Conservation (phyloP, 1,140 invertebrate genomes). For the Cherax quadricarinatus region DNA sequence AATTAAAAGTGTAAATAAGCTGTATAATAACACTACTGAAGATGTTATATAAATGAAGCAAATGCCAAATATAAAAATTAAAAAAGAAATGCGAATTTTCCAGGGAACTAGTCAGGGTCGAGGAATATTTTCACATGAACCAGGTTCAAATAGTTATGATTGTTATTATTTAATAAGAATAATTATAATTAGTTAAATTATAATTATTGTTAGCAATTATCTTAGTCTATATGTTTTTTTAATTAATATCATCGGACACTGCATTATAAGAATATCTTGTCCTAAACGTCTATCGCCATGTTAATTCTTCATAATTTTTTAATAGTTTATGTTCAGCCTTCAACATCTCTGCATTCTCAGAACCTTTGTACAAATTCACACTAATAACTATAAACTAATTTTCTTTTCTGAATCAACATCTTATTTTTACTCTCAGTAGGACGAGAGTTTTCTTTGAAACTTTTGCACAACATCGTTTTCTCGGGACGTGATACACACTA, state of each 20-base stretch:
- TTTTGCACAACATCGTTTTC: no score
- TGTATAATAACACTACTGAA: no score
- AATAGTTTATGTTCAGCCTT: no score
- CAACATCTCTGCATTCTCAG: no score
- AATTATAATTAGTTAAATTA: neutral
- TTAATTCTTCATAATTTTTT: no score
- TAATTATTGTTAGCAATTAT: neutral
- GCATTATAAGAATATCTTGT: neutral
- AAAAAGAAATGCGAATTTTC: neutral
- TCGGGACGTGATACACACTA: no score
- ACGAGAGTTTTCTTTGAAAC: no score
- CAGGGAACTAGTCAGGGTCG: neutral
- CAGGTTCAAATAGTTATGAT: neutral
- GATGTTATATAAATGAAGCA: neutral
- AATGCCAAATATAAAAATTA: neutral
- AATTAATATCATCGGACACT: neutral
- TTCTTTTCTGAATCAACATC: no score
- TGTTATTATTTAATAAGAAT: neutral
- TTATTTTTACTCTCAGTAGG: no score
- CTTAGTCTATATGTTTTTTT: neutral
- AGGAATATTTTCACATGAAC: neutral
- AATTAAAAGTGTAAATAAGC: neutral
- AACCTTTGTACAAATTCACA: no score
- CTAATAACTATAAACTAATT: no score
- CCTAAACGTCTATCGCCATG: neutral